These are phyloP conservation scores for Cancer borealis DNA, from an alignment of 2,888 invertebrate species.

Conservation along the genomic window DNA sequence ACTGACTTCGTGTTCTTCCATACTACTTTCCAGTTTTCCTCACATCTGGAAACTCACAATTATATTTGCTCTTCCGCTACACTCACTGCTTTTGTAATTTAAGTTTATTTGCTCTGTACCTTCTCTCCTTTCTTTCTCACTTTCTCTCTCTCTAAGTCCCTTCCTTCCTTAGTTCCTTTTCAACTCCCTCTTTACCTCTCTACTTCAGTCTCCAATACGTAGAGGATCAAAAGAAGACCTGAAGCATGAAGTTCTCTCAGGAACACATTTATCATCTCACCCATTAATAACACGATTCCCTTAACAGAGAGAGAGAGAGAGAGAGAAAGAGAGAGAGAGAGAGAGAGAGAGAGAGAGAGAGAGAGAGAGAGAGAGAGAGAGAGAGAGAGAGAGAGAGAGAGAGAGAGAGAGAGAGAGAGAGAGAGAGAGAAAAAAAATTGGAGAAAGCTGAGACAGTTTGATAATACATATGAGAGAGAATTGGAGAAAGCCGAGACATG, in stretches of 20 bases:
- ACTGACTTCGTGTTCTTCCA: not conserved
- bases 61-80: not conserved
- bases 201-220: not conserved
- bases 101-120: not conserved
- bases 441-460: not conserved
- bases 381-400: too few relatives aligned
- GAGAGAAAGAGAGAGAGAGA: slow-evolving; percentile 49
- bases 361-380: slow-evolving; percentile 40
- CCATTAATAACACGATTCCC: not conserved
- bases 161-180: not conserved
- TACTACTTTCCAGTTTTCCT: not conserved
- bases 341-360: slow-evolving; percentile 19
- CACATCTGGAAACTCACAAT: not conserved
- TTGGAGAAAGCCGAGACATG: not conserved
- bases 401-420: too few relatives aligned
- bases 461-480: not conserved
- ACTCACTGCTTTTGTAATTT: not conserved
- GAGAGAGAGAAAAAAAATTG: not conserved
- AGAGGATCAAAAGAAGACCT: not conserved
- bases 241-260: not conserved
- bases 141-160: not conserved
- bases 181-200: not conserved
- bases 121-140: not conserved
- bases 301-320: slow-evolving; percentile 27
- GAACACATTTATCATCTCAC: slow-evolving; percentile 13